These are phyloP conservation scores for Uromys caudimaculatus DNA, from an alignment of 2,797 vertebrate genomes.

Conservation along the genomic window DNA sequence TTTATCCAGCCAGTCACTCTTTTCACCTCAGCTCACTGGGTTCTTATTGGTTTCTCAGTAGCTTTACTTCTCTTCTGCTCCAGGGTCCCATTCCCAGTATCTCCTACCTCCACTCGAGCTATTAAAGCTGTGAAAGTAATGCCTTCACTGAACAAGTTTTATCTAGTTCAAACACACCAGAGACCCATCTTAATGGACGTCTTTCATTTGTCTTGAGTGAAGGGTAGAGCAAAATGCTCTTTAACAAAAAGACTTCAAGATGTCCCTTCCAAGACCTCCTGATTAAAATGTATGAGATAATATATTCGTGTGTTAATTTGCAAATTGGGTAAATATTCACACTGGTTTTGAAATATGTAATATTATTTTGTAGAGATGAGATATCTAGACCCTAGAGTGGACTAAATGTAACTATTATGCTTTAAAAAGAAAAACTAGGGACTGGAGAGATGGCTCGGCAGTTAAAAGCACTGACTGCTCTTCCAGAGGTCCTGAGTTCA, in stretches of 20 bases:
- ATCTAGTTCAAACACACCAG: conserved; percentile 8
- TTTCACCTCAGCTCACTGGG: neutral
- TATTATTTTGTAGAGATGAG: neutral
- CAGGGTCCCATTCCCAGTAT: neutral
- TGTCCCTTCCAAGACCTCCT: neutral
- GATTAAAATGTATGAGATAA: neutral
- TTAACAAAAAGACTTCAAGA: neutral
- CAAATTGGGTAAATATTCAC: neutral
- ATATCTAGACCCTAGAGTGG: neutral
- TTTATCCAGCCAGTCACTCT: neutral
- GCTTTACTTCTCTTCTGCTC: neutral
- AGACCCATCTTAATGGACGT: neutral
- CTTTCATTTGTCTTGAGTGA: neutral
- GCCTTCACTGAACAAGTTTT: conserved; percentile 16
- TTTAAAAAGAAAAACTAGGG: neutral
- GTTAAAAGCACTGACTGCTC: no score
- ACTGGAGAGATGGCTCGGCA: no score
- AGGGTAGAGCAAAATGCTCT: conserved; percentile 39
- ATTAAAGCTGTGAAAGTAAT: conserved; percentile 4
- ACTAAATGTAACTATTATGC: neutral
- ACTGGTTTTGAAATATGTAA: neutral
- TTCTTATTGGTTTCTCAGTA: neutral
- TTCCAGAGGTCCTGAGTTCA: no score
- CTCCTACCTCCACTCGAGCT: neutral
- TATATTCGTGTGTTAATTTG: conserved; percentile 68